A percentile compares a stretch with the other conserved stretches of the same genome.
Evolutionary conservation across 2,113 vertebrate genomes (phyloP).

Genomic region (Macroglossus sobrinus): DNA sequence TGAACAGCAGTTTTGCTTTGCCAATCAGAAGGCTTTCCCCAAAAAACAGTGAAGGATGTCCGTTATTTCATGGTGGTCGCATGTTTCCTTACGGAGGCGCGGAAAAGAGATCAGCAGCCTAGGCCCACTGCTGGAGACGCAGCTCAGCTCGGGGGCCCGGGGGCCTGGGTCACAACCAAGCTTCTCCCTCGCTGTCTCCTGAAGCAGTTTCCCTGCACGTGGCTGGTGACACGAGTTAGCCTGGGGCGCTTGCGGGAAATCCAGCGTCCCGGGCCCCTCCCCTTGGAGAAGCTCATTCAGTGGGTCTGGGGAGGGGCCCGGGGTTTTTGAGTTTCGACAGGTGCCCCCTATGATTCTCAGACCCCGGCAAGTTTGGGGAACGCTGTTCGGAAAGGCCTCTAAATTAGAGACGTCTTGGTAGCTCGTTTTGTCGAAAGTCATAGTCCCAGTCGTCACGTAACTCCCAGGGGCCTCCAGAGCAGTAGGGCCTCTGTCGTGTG

Average conservation of each 20-base stretch:
- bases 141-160: neutral
- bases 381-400: neutral
- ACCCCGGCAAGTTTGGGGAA: neutral
- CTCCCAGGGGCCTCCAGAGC: neutral
- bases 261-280: slow-evolving; percentile 59
- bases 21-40: slow-evolving; percentile 39
- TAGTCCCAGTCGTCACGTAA: neutral
- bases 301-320: slow-evolving; percentile 36
- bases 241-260: slow-evolving; percentile 52
- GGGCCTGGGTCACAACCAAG: neutral
- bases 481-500: neutral
- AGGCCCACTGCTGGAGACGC: neutral
- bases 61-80: neutral
- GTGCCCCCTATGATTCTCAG: slow-evolving; percentile 46
- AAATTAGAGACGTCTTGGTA: neutral
- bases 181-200: neutral
- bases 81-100: neutral
- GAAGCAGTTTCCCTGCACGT: neutral
- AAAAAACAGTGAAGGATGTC: neutral
- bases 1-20: slow-evolving; percentile 47
- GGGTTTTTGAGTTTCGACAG: slow-evolving; percentile 64
- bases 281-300: neutral
- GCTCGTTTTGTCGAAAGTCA: neutral
- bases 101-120: neutral
- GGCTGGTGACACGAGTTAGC: slow-evolving; percentile 33